A percentile compares a stretch with the other conserved stretches of the same genome.
Conservation (phyloP, 1,140 invertebrate genomes). For the Drosophila watanabei region DNA sequence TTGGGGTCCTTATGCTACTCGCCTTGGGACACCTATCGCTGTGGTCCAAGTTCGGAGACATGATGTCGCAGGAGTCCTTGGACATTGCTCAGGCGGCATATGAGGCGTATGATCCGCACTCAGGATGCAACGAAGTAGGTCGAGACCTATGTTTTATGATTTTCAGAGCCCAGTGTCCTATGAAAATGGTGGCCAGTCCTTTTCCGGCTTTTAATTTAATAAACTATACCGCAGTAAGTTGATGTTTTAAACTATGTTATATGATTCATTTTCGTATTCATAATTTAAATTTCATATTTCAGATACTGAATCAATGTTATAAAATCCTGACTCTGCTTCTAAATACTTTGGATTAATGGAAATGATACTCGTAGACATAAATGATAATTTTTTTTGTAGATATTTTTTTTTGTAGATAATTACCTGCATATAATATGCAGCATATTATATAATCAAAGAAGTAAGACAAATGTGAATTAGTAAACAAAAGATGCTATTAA, state of each 20-base stretch:
- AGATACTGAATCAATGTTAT: slow-evolving; percentile 63
- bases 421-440: no score
- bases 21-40: slow-evolving; percentile 32
- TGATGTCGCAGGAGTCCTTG: slow-evolving; percentile 38
- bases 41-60: slow-evolving; percentile 43
- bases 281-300: neutral
- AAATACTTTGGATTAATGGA: neutral
- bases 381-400: no score
- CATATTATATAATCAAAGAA: neutral
- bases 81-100: slow-evolving; percentile 42
- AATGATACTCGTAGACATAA: no score
- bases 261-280: no score
- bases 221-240: slow-evolving; percentile 50
- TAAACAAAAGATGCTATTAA: neutral
- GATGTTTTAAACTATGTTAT: no score
- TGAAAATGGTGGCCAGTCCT: slow-evolving; percentile 33
- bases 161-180: slow-evolving; percentile 20
- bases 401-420: no score
- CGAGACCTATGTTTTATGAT: slow-evolving; percentile 46
- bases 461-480: neutral
- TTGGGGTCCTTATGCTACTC: slow-evolving; percentile 46
- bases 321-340: slow-evolving; percentile 42
- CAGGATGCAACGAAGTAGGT: neutral
- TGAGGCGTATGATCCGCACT: slow-evolving; percentile 27
- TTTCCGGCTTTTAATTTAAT: slow-evolving; percentile 53